Conservation (phyloP, 30 jellyfish, hydroid and myxozoan genomes). For the Cassiopea xamachana region DNA sequence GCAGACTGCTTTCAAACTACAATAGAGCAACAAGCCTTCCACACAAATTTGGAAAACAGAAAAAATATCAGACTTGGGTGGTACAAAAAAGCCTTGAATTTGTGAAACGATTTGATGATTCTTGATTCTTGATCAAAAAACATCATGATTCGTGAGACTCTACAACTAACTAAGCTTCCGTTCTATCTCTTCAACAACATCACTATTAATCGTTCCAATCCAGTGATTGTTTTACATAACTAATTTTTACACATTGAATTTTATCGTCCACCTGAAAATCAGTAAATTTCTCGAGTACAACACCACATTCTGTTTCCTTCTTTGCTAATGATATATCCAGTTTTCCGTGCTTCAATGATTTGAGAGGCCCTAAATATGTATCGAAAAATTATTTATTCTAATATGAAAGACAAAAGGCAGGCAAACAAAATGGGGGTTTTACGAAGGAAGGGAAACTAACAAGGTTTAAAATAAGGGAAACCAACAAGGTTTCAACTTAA, state of each 20-base stretch:
- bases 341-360: conserved; percentile 85
- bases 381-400: not conserved
- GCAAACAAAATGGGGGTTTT: too few relatives aligned
- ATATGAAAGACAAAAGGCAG: not conserved
- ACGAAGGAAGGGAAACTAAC: too few relatives aligned
- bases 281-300: conserved; percentile 70
- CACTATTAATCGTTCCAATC: conserved; percentile 64
- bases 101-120: too few relatives aligned
- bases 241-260: conserved; percentile 75
- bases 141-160: not conserved
- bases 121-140: too few relatives aligned
- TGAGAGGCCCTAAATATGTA: conserved; percentile 73
- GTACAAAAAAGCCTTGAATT: too few relatives aligned
- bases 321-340: conserved; percentile 78
- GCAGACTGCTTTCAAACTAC: too few relatives aligned
- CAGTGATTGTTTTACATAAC: conserved; percentile 61
- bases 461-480: too few relatives aligned
- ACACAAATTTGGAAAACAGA: too few relatives aligned
- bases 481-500: too few relatives aligned
- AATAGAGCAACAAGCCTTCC: too few relatives aligned
- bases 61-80: too few relatives aligned
- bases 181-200: not conserved
- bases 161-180: not conserved
- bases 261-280: conserved; percentile 81
- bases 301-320: conserved; percentile 93